Percentiles rank a stretch among this genome's conserved stretches.
Evolutionary conservation across 2,797 vertebrate species (phyloP).

Genomic region (Ambastaia sidthimunki): DNA sequence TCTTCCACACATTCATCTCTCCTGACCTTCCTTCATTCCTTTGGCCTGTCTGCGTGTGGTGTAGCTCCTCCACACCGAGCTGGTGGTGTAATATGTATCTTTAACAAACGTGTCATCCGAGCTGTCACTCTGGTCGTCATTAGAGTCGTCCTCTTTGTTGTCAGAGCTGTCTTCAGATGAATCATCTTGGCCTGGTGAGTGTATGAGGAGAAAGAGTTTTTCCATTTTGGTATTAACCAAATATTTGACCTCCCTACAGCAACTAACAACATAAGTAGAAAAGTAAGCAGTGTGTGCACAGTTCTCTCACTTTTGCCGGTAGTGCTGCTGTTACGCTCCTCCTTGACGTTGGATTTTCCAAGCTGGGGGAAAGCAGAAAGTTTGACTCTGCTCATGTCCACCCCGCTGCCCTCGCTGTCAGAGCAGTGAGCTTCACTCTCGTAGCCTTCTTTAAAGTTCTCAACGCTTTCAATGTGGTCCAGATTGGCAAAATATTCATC

Average conservation of each 20-base stretch:
- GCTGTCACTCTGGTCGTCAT: slow-evolving; percentile 91
- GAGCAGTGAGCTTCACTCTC: slow-evolving; percentile 95
- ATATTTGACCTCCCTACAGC: not conserved
- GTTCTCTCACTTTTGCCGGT: slow-evolving; percentile 56
- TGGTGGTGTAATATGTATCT: slow-evolving; percentile 85
- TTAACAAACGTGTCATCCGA: slow-evolving; percentile 95
- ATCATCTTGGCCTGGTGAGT: slow-evolving; percentile 69
- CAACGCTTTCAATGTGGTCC: slow-evolving; percentile 98
- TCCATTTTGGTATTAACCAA: not conserved
- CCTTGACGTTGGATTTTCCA: slow-evolving; percentile 64
- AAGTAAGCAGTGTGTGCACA: not conserved
- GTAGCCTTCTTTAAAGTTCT: slow-evolving; percentile 98
- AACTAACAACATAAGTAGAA: not conserved
- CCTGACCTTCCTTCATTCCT: slow-evolving; percentile 87
- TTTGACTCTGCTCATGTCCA: slow-evolving; percentile 84
- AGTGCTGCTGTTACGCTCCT: slow-evolving; percentile 52
- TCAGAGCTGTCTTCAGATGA: slow-evolving; percentile 72
- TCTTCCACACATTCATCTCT: not conserved
- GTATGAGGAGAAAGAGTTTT: not conserved
- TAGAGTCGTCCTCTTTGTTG: slow-evolving; percentile 83
- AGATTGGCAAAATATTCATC: slow-evolving; percentile 98
- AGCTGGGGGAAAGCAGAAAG: slow-evolving; percentile 69
- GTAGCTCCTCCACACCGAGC: slow-evolving; percentile 94
- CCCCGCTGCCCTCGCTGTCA: slow-evolving; percentile 92
- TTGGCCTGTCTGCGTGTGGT: slow-evolving; percentile 93